Conservation (phyloP, 2,888 invertebrate genomes). For the Drosophila multiciliata region DNA sequence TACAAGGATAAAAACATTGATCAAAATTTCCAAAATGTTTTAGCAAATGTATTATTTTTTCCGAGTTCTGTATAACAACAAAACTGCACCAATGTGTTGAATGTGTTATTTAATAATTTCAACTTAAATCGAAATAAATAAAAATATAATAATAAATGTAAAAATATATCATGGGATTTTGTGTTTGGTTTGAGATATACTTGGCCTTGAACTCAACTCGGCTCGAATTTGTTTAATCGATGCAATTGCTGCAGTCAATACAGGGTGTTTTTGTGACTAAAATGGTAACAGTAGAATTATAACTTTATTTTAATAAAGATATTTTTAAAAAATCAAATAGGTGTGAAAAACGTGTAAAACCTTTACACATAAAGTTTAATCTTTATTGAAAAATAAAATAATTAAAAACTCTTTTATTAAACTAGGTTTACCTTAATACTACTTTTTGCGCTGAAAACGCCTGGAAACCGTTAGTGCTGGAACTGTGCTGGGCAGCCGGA, state of each 20-base stretch:
- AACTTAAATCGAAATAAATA: constrained; percentile 49
- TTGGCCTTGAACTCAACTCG: constrained; percentile 42
- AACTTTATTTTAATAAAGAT: background rate
- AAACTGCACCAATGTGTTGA: constrained; percentile 49
- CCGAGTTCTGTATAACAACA: constrained; percentile 40
- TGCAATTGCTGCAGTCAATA: constrained; percentile 53
- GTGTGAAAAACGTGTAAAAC: background rate
- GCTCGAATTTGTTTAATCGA: constrained; percentile 68
- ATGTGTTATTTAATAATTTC: constrained; percentile 59
- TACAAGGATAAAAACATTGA: constrained; percentile 25
- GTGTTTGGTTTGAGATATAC: background rate
- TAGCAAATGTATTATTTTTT: constrained; percentile 62
- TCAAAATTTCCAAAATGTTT: constrained; percentile 49
- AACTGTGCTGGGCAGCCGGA: constrained; percentile 76
- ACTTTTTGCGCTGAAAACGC: constrained; percentile 64
- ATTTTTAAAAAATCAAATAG: background rate
- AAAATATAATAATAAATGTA: constrained; percentile 33
- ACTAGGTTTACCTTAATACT: background rate
- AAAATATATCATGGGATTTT: constrained; percentile 11
- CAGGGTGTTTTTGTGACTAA: constrained; percentile 35
- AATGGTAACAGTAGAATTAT: background rate
- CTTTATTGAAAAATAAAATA: background rate
- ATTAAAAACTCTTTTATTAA: background rate
- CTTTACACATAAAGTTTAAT: background rate
- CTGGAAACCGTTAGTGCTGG: constrained; percentile 52